Evolutionary conservation across 1,140 invertebrate species (phyloP).

Genomic region (Caenorhabditis brenneri): DNA sequence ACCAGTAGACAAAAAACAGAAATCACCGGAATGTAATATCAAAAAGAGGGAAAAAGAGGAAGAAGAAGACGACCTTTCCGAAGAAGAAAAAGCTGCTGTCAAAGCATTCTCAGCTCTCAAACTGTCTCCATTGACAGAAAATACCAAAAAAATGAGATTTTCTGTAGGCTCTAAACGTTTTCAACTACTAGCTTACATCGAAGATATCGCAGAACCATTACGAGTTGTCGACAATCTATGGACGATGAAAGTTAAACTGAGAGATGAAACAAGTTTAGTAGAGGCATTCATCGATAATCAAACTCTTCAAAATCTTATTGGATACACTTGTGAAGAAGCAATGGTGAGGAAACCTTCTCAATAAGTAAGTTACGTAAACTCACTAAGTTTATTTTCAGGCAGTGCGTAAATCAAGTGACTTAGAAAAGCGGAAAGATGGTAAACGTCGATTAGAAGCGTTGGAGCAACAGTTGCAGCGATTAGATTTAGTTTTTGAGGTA

Average conservation of each 20-base stretch:
- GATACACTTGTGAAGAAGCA: neutral
- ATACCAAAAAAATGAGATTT: neutral
- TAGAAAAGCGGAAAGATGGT: neutral
- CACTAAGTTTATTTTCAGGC: neutral
- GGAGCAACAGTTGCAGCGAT: neutral
- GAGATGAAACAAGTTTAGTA: neutral
- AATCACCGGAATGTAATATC: neutral
- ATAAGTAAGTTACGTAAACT: neutral
- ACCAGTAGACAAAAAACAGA: no score
- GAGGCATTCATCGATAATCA: slow-evolving; percentile 1
- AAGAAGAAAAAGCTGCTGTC: neutral
- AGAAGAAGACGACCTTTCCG: neutral
- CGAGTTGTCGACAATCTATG: neutral
- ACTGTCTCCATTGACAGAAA: neutral
- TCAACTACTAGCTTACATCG: neutral
- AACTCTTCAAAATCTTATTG: neutral
- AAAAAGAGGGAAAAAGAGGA: neutral
- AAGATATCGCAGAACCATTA: neutral
- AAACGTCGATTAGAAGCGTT: neutral
- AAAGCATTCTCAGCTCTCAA: neutral
- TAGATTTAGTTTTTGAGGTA: slow-evolving; percentile 14
- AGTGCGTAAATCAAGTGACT: neutral
- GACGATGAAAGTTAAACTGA: slow-evolving; percentile 9
- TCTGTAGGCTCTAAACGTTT: slow-evolving; percentile 7
- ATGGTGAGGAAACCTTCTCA: neutral